A percentile compares a stretch with the other conserved stretches of the same genome.
These are phyloP conservation scores for Dromococcyx pavoninus DNA, from an alignment of 2,797 vertebrate genomes.

Conservation along the genomic window DNA sequence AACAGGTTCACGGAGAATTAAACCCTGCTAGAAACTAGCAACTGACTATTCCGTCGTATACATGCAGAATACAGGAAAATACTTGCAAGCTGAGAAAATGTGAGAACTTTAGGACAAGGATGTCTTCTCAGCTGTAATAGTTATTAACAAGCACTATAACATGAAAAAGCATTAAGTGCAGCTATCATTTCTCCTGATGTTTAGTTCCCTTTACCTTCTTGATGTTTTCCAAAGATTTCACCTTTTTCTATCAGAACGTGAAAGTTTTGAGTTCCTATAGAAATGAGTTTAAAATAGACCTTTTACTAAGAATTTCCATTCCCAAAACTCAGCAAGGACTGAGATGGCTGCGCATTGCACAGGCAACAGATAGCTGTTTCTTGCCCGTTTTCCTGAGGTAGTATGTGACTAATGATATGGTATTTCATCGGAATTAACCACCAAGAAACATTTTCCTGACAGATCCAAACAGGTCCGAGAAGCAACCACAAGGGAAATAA, in stretches of 20 bases:
- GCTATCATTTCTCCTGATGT: neutral
- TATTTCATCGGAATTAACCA: neutral
- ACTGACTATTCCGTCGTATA: neutral
- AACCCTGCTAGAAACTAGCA: neutral
- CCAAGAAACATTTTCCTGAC: neutral
- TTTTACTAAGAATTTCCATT: neutral
- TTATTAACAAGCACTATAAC: neutral
- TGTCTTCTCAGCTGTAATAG: neutral
- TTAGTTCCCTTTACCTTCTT: neutral
- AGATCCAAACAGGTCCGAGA: neutral
- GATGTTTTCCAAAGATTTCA: neutral
- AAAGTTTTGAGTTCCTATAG: neutral
- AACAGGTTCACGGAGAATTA: neutral
- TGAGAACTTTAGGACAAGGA: neutral
- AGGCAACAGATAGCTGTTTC: neutral
- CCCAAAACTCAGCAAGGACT: neutral
- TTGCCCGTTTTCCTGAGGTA: neutral
- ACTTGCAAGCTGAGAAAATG: neutral
- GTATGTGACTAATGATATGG: neutral
- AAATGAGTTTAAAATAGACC: neutral
- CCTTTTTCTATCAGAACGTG: neutral
- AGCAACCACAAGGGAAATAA: neutral
- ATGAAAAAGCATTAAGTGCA: neutral
- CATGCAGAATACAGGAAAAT: neutral
- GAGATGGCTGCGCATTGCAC: neutral